Evolutionary conservation across 2,113 vertebrate species (phyloP), one percentile per base, ranked within the genome.

Genomic region (Leiothrix lutea): DNA sequence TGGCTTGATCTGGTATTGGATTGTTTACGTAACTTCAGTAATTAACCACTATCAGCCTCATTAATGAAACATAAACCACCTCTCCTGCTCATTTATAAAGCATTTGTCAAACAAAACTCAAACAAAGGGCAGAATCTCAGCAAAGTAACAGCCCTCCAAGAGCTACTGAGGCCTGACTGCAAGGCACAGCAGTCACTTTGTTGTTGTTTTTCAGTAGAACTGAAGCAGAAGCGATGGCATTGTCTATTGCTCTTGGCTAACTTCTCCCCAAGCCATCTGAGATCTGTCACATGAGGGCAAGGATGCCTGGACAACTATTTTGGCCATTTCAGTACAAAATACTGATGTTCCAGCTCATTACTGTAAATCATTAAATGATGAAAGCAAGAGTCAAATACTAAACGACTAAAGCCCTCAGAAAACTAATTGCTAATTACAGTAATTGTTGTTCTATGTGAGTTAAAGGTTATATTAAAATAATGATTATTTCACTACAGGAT

Each of bases 51-150:
- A 98, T 98, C 98, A 91, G 95, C 94, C 97, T 98, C 98, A 97
- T 98, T 98, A 98, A 98, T 98, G 97, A 98, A 98, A 98, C 97
- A 98, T 98, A 98, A 98, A 98, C 98, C 97, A 97, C 97, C 97
- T 97, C 97, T 96, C 94, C 87, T 95, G 92, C 75, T 98, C 97
- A 97, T 98, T 98, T 98, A 96, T 98, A 97, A 98, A 97, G 96
- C 64, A 82, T 95, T 97, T 98, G 97, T 98, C 97, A 98, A 97
- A 97, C 94, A 96, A 97, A 98, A 97, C 90, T 98, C 98, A 97
- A 98, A 98, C 97, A 97, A 94, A 97, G 97, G 96, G 94, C 95
- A 97, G 90, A 80, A 96, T 98, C 95, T 97, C 94, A 97, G 80
- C 92, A 96, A 91, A 97, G 91, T 38, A 95, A 90, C 56, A 90